A percentile compares a stretch with the other conserved stretches of the same genome.
Conservation (phyloP, 2,888 invertebrate genomes). For the Drosophila kanekoi region DNA sequence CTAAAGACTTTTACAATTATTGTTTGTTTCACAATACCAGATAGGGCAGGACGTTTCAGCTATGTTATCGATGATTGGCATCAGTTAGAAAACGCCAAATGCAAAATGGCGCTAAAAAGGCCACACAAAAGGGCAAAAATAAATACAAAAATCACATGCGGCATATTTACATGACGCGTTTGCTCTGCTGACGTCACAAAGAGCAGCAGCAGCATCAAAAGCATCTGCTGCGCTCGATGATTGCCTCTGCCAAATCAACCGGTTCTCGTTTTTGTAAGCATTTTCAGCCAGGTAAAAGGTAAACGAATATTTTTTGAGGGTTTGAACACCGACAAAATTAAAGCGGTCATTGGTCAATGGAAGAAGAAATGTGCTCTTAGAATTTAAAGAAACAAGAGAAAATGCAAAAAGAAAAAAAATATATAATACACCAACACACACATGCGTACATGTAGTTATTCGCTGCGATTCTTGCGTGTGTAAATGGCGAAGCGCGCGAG, state of each 20-base stretch:
- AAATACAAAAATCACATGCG: conserved; percentile 58
- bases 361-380: conserved; percentile 11
- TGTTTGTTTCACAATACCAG: conserved; percentile 9
- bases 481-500: conserved; percentile 34
- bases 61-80: conserved; percentile 22
- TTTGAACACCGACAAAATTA: conserved; percentile 22
- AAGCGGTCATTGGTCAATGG: conserved; percentile 13
- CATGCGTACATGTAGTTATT: conserved; percentile 9
- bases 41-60: conserved; percentile 3
- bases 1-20: background rate
- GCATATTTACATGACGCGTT: conserved; percentile 30
- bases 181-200: conserved; percentile 62
- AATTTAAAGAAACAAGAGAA: conserved; percentile 22
- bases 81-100: conserved; percentile 19
- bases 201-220: conserved; percentile 12
- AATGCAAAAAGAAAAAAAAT: conserved; percentile 13
- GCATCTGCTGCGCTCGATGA: background rate
- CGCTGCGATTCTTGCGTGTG: conserved; percentile 48
- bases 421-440: conserved; percentile 14
- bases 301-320: conserved; percentile 8
- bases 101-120: conserved; percentile 56
- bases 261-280: conserved; percentile 18
- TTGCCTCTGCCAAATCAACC: conserved; percentile 16
- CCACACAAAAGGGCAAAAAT: conserved; percentile 51
- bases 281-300: conserved; percentile 35